Percentiles rank a stretch among this genome's conserved stretches.
Evolutionary conservation across 2,113 vertebrate species (phyloP).

Genomic region (Alouatta palliata): DNA sequence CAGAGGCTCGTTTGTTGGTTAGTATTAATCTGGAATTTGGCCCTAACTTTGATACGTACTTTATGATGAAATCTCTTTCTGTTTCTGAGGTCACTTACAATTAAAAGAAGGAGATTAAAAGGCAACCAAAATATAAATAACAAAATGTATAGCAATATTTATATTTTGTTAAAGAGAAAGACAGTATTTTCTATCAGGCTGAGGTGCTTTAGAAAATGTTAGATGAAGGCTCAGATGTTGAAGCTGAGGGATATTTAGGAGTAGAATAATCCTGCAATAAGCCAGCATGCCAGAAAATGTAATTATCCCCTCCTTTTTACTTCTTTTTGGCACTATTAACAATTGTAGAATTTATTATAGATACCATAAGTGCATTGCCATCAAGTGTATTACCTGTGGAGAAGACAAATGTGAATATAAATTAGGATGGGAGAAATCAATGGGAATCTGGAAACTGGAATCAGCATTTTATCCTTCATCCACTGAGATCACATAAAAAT

Average conservation of each 20-base stretch:
- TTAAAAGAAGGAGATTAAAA: not conserved
- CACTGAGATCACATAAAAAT: slow-evolving; percentile 74
- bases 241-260: not conserved
- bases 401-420: slow-evolving; percentile 26
- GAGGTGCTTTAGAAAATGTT: not conserved
- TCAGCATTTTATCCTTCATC: slow-evolving; percentile 70
- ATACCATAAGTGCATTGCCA: not conserved
- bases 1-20: not conserved
- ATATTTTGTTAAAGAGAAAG: not conserved
- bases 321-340: not conserved
- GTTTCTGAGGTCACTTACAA: not conserved
- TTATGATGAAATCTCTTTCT: not conserved
- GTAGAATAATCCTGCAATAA: not conserved
- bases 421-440: not conserved
- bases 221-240: not conserved
- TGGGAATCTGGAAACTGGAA: slow-evolving; percentile 58
- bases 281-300: not conserved
- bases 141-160: not conserved
- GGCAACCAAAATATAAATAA: not conserved
- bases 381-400: not conserved
- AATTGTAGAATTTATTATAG: not conserved
- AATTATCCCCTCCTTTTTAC: not conserved
- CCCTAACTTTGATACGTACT: not conserved
- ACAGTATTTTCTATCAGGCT: not conserved
- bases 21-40: not conserved